A percentile compares a stretch with the other conserved stretches of the same genome.
phyloP scores from a whole-genome alignment of 2,888 invertebrate species.

The Aricia artaxerxes region DNA sequence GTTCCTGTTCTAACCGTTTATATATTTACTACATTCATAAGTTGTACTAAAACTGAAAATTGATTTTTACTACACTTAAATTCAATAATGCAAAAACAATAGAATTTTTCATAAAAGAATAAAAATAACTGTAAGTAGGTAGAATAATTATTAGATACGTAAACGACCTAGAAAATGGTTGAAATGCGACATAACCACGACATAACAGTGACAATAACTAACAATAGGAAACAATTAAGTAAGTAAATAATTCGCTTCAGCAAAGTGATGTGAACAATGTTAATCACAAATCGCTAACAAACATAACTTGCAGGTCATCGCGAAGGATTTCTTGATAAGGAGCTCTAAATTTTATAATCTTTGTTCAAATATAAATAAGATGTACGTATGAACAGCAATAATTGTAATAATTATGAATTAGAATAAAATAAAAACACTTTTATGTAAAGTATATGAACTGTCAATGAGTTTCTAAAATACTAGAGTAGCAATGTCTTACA shows the following conservation, averaged over 20 bases:
- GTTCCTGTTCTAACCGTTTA: too few relatives aligned
- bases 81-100: too few relatives aligned
- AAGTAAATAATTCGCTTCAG: neutral
- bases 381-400: neutral
- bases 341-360: conserved; percentile 13
- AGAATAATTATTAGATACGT: too few relatives aligned
- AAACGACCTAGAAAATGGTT: neutral
- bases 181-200: neutral
- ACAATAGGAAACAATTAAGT: conserved; percentile 5
- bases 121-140: too few relatives aligned
- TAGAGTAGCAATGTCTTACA: too few relatives aligned
- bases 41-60: too few relatives aligned
- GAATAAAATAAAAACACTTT: too few relatives aligned
- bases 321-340: conserved; percentile 14
- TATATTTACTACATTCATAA: too few relatives aligned
- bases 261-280: neutral
- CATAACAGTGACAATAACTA: neutral
- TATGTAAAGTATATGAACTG: neutral
- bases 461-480: too few relatives aligned
- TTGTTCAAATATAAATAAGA: neutral
- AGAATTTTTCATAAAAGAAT: too few relatives aligned
- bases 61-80: too few relatives aligned
- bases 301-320: neutral
- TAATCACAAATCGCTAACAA: neutral
- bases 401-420: neutral